Evolutionary conservation across 2,113 vertebrate species (phyloP).

Genomic region (Ceyx margarethae): DNA sequence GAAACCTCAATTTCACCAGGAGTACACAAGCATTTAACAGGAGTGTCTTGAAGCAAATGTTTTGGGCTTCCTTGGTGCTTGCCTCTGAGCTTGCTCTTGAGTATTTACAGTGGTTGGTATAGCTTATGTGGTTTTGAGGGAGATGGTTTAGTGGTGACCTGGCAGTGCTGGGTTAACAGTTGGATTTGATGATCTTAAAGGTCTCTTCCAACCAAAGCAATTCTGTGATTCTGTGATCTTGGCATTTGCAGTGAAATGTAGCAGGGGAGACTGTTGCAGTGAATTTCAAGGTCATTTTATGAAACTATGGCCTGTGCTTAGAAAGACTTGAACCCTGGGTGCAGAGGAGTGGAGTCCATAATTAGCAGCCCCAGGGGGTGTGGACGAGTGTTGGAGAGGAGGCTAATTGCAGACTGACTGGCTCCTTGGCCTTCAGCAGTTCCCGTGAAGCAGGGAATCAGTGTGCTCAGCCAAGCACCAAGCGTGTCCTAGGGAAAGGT

Average conservation of each 20-base stretch:
- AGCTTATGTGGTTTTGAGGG: no score
- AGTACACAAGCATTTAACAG: not conserved
- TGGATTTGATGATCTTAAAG: no score
- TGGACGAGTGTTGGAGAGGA: not conserved
- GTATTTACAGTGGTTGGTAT: not conserved
- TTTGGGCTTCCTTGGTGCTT: not conserved
- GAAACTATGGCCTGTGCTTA: not conserved
- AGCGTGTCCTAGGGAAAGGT: slow-evolving; percentile 68
- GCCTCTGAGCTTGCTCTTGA: not conserved
- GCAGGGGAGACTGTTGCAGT: not conserved
- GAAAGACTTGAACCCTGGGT: slow-evolving; percentile 6
- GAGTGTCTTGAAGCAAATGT: not conserved
- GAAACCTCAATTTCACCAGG: not conserved
- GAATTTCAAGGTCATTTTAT: slow-evolving; percentile 24
- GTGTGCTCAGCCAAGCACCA: slow-evolving; percentile 56
- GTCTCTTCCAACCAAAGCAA: no score
- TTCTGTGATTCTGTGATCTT: not conserved
- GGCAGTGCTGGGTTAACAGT: no score
- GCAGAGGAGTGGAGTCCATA: not conserved
- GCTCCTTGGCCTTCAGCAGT: slow-evolving; percentile 65
- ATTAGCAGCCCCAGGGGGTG: slow-evolving; percentile 26
- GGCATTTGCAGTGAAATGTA: not conserved
- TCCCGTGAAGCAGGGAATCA: slow-evolving; percentile 28
- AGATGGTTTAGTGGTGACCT: no score
- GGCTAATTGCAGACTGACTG: slow-evolving; percentile 64